These are phyloP conservation scores for Nasonia giraulti DNA, from an alignment of 1,140 invertebrate species.

Conservation along the genomic window DNA sequence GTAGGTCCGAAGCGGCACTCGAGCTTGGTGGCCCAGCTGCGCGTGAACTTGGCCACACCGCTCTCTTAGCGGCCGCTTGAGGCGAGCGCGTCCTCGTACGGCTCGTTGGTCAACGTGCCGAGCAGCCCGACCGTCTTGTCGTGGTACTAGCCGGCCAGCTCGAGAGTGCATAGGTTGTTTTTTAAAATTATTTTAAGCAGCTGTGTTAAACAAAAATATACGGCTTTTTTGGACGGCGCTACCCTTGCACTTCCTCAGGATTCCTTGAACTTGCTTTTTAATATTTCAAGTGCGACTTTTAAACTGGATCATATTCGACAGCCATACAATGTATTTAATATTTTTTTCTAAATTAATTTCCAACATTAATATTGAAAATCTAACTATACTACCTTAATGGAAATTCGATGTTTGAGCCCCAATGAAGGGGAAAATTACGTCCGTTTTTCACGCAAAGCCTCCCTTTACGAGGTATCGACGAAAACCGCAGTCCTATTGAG, in stretches of 20 bases:
- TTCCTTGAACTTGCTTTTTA: slow-evolving; percentile 26
- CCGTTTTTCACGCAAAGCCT: too few relatives aligned
- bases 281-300: slow-evolving; percentile 25
- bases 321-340: slow-evolving; percentile 40
- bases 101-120: slow-evolving; percentile 93
- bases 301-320: slow-evolving; percentile 20
- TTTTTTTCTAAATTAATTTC: background rate
- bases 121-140: slow-evolving; percentile 90
- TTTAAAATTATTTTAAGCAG: too few relatives aligned
- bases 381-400: too few relatives aligned
- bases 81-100: slow-evolving; percentile 83
- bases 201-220: too few relatives aligned
- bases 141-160: slow-evolving; percentile 85
- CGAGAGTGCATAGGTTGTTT: slow-evolving; percentile 72
- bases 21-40: slow-evolving; percentile 77
- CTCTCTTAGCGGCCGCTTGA: slow-evolving; percentile 75
- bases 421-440: too few relatives aligned
- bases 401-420: too few relatives aligned
- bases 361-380: too few relatives aligned
- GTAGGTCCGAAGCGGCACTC: background rate
- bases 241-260: too few relatives aligned
- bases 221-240: too few relatives aligned
- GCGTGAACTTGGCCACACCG: slow-evolving; percentile 73
- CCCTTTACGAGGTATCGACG: too few relatives aligned
- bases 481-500: too few relatives aligned